A percentile compares a stretch with the other conserved stretches of the same genome.
These are phyloP conservation scores for Drosophila vallismaia DNA, from an alignment of 2,888 invertebrate species.

Conservation along the genomic window DNA sequence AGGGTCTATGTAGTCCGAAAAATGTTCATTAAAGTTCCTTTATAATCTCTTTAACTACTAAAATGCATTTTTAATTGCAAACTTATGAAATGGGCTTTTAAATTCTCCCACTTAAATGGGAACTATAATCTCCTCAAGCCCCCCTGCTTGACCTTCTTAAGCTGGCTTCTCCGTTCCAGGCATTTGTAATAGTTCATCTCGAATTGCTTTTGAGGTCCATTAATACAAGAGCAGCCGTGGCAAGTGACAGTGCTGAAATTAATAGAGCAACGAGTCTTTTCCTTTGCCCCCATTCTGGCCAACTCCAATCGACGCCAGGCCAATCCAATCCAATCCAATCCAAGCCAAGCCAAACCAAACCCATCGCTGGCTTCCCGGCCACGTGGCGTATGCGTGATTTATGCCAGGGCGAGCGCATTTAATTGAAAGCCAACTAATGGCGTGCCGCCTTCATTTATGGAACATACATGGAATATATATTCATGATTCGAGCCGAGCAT, in stretches of 20 bases:
- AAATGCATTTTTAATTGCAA: constrained; percentile 4
- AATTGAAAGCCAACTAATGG: constrained; percentile 60
- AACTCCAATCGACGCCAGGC: background rate
- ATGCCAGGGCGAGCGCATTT: constrained; percentile 60
- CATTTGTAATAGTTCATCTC: constrained; percentile 46
- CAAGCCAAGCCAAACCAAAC: too few species aligned
- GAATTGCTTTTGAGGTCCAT: constrained; percentile 43
- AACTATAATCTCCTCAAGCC: background rate
- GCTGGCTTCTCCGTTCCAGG: constrained; percentile 16
- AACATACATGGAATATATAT: constrained; percentile 18
- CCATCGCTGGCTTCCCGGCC: constrained; percentile 13
- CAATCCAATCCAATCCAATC: background rate
- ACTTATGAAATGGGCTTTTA: background rate
- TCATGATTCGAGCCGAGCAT: constrained; percentile 9
- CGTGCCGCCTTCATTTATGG: constrained; percentile 43
- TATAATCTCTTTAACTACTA: background rate
- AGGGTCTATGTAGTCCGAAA: background rate
- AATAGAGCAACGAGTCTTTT: constrained; percentile 63
- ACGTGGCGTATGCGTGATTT: constrained; percentile 71
- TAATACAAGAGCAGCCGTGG: constrained; percentile 55
- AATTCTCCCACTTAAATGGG: background rate
- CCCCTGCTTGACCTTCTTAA: background rate
- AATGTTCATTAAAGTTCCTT: background rate
- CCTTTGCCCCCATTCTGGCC: background rate
- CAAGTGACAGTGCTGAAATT: constrained; percentile 70